phyloP scores from a whole-genome alignment of 2,888 invertebrate genomes.

The Drosophila neotestacea region DNA sequence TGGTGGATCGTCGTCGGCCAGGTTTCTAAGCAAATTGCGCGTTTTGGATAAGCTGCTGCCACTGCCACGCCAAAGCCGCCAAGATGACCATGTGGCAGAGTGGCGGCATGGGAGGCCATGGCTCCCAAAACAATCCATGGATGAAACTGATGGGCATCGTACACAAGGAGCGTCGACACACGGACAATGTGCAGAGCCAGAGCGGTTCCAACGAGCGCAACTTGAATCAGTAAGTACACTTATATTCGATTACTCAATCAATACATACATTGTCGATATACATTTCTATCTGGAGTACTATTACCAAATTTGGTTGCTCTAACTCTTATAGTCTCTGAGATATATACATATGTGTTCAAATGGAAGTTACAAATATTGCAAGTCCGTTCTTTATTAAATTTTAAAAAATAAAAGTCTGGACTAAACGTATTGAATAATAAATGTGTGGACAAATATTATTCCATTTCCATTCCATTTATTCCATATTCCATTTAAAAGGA shows the following conservation, averaged over 20 bases:
- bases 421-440: no score
- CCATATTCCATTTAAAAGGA: no score
- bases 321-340: no score
- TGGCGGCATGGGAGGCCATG: conserved; percentile 91
- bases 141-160: conserved; percentile 93
- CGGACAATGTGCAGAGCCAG: conserved; percentile 87
- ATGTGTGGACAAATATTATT: no score
- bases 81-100: conserved; percentile 91
- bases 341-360: no score
- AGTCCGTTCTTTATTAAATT: no score
- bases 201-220: conserved; percentile 88
- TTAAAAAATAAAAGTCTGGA: no score
- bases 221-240: conserved; percentile 89
- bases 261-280: background rate
- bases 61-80: conserved; percentile 70
- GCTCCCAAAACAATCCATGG: conserved; percentile 93
- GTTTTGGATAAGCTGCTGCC: conserved; percentile 46
- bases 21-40: conserved; percentile 48
- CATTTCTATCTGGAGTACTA: no score
- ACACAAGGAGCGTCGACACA: conserved; percentile 90
- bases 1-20: conserved; percentile 22
- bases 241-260: background rate
- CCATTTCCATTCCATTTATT: no score
- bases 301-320: no score
- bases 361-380: no score